These are phyloP conservation scores for Drusus annulatus DNA, from an alignment of 1,140 invertebrate species.

Conservation along the genomic window DNA sequence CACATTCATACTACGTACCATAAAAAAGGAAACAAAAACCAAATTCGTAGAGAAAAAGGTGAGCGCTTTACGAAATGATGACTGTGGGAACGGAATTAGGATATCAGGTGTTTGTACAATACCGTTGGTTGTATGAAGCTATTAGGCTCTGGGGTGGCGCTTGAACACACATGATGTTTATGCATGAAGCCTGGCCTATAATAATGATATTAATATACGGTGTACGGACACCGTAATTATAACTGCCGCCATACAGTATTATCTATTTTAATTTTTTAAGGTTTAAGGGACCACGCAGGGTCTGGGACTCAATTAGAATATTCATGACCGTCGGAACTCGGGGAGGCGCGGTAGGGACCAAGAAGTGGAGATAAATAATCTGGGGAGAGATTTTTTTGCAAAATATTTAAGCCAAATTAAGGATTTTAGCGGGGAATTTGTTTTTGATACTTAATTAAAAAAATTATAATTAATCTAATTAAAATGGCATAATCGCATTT, in stretches of 20 bases:
- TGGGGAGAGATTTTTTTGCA: slow-evolving; percentile 17
- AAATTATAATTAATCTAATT: background rate
- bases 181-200: slow-evolving; percentile 45
- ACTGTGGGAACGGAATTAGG: slow-evolving; percentile 44
- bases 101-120: slow-evolving; percentile 49
- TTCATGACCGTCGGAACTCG: slow-evolving; percentile 51
- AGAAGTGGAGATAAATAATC: background rate
- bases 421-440: background rate
- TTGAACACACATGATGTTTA: slow-evolving; percentile 47
- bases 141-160: slow-evolving; percentile 18
- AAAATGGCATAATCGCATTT: too few species aligned
- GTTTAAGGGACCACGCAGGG: slow-evolving; percentile 35
- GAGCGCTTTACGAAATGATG: slow-evolving; percentile 27
- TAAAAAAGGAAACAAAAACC: background rate
- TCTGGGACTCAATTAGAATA: slow-evolving; percentile 55
- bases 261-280: slow-evolving; percentile 57
- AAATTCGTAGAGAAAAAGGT: slow-evolving; percentile 24
- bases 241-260: slow-evolving; percentile 41
- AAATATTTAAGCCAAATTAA: slow-evolving; percentile 31
- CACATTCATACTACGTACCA: too few species aligned
- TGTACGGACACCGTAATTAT: slow-evolving; percentile 44
- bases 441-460: slow-evolving; percentile 4
- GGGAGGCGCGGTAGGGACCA: slow-evolving; percentile 2
- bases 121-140: slow-evolving; percentile 27
- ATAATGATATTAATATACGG: slow-evolving; percentile 51